These are phyloP conservation scores for Parazoanthus swiftii DNA, from an alignment of 92 coral and sea anemone genomes.

Conservation along the genomic window DNA sequence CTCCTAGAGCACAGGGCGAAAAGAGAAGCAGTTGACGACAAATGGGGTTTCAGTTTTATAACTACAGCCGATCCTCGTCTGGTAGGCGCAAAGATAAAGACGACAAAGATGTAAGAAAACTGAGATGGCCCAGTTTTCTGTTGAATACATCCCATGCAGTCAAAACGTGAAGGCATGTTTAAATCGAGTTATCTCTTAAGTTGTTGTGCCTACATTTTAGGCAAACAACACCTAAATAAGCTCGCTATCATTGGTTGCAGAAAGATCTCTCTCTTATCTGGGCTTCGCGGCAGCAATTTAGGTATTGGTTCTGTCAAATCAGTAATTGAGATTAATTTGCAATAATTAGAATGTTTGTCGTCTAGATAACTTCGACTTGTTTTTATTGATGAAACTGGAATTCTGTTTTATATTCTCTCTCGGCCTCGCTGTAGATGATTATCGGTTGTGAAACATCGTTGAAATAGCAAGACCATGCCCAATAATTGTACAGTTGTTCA, in stretches of 20 bases:
- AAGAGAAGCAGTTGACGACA: too few relatives aligned
- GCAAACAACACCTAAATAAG: slow-evolving; percentile 1
- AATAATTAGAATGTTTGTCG: slow-evolving; percentile 3
- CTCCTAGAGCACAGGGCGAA: background rate
- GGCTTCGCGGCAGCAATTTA: slow-evolving; percentile 19
- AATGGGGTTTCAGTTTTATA: too few relatives aligned
- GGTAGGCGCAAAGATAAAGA: background rate
- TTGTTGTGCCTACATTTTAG: background rate
- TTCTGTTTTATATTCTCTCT: background rate
- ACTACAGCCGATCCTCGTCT: background rate
- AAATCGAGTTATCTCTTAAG: background rate
- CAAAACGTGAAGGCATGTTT: slow-evolving; percentile 8
- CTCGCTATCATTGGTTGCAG: background rate
- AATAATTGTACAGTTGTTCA: too few relatives aligned
- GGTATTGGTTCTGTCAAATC: slow-evolving; percentile 11
- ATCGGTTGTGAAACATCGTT: background rate
- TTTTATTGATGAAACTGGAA: background rate
- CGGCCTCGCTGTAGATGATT: background rate
- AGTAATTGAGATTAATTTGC: background rate
- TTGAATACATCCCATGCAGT: background rate
- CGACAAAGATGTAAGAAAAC: background rate
- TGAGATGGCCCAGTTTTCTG: background rate
- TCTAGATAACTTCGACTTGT: background rate
- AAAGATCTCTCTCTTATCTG: background rate
- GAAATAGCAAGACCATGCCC: background rate